These are phyloP conservation scores for Athrips mouffetella DNA, from an alignment of 2,888 invertebrate species.

Conservation along the genomic window DNA sequence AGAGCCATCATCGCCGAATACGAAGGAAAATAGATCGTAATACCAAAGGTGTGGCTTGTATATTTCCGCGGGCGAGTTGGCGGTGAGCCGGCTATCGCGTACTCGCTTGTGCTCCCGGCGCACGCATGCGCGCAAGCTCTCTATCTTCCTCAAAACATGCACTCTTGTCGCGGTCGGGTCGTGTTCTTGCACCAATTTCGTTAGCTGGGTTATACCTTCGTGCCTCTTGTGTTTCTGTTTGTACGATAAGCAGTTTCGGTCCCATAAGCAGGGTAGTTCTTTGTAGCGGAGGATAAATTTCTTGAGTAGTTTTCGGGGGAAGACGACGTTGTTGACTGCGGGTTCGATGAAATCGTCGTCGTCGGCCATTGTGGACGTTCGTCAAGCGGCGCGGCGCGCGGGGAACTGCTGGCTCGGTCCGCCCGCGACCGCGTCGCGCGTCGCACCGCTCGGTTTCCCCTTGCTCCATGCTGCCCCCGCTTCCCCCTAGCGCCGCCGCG, in stretches of 20 bases:
- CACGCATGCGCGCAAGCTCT: conserved; percentile 64
- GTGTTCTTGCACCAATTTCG: conserved; percentile 53
- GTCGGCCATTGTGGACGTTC: conserved; percentile 46
- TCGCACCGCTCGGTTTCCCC: conserved; percentile 1
- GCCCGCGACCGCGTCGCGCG: background rate
- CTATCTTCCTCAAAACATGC: conserved; percentile 63
- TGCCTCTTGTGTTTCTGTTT: conserved; percentile 54
- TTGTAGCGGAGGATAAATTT: conserved; percentile 54
- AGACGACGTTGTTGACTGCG: conserved; percentile 37
- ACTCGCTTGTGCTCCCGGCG: conserved; percentile 58
- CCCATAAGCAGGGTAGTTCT: conserved; percentile 57
- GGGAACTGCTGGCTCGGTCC: conserved; percentile 35
- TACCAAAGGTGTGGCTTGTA: conserved; percentile 63
- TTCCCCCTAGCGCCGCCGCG: background rate
- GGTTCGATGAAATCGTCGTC: conserved; percentile 10
- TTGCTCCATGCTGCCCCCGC: background rate
- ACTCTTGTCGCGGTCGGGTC: conserved; percentile 60
- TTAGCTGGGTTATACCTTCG: conserved; percentile 55
- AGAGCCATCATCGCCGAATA: conserved; percentile 41
- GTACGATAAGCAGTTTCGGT: conserved; percentile 44
- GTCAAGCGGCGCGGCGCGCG: conserved; percentile 59
- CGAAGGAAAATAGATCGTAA: conserved; percentile 54
- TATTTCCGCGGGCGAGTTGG: conserved; percentile 41
- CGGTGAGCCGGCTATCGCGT: conserved; percentile 41
- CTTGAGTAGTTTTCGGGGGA: conserved; percentile 55